These are phyloP conservation scores for Emydocephalus ijimae DNA, from an alignment of 2,113 vertebrate genomes.

Conservation along the genomic window DNA sequence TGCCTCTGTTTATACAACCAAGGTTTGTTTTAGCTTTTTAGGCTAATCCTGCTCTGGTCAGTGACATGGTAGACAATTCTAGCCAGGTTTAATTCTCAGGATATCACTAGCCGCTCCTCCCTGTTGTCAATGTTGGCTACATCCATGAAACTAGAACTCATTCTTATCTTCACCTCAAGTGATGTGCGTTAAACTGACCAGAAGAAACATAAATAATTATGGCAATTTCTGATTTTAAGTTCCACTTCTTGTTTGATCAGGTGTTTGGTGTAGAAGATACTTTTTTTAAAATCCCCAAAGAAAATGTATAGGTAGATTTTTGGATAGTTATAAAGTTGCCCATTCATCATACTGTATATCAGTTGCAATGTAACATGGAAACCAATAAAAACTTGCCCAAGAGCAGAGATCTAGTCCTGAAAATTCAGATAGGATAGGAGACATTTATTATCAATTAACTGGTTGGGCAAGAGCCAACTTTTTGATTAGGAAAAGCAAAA, in stretches of 20 bases:
- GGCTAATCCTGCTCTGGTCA: background rate
- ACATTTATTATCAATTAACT: conserved; percentile 42
- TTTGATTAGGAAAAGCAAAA: conserved; percentile 56
- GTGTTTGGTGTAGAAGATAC: background rate
- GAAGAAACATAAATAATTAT: background rate
- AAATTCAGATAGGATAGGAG: conserved; percentile 53
- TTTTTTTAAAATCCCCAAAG: background rate
- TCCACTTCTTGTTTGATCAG: background rate
- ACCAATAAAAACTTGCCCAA: background rate
- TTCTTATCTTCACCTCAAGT: background rate
- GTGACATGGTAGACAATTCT: background rate
- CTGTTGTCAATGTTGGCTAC: background rate
- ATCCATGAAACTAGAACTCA: background rate
- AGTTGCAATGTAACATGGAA: background rate
- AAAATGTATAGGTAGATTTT: background rate
- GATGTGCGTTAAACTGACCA: background rate
- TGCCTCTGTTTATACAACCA: background rate
- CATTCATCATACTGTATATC: background rate
- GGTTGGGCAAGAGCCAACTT: conserved; percentile 62
- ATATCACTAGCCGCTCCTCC: background rate
- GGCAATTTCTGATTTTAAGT: background rate
- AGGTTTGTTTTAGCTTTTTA: background rate
- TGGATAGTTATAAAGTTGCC: too few species aligned
- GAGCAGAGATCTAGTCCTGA: background rate
- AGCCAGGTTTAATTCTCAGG: background rate